Conservation (phyloP, 2,888 invertebrate species). For the Ferdinandea cuprea region DNA sequence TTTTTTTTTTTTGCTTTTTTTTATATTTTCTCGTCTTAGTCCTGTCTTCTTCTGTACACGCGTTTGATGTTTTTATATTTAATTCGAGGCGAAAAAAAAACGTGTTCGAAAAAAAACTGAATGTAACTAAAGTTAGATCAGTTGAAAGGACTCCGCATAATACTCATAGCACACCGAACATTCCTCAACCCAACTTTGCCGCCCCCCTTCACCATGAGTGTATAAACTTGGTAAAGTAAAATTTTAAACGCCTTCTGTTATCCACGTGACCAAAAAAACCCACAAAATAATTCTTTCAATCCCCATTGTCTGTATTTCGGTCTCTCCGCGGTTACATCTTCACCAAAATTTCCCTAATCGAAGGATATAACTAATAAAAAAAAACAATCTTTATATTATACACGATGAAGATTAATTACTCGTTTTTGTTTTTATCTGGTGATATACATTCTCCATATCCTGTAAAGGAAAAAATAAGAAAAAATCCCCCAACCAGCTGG, state of each 20-base stretch:
- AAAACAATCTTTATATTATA: neutral
- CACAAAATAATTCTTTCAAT: constrained; percentile 56
- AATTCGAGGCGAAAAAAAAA: constrained; percentile 25
- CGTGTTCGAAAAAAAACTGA: no score
- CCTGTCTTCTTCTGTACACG: neutral
- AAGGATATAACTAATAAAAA: constrained; percentile 35
- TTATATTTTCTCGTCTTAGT: constrained; percentile 25
- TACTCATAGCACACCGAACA: no score
- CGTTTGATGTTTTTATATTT: constrained; percentile 30
- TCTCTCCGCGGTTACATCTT: constrained; percentile 45
- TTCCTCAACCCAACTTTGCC: no score
- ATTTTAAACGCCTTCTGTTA: no score
- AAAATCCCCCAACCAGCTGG: constrained; percentile 42
- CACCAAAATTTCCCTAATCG: constrained; percentile 44
- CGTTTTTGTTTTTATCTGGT: constrained; percentile 29
- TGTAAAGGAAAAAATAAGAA: constrained; percentile 24
- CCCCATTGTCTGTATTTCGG: constrained; percentile 48
- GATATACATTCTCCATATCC: constrained; percentile 13
- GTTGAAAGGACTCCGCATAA: no score
- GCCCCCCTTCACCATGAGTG: no score
- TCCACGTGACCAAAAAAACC: constrained; percentile 38
- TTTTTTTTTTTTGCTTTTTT: neutral
- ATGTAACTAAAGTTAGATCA: no score
- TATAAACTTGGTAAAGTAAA: no score
- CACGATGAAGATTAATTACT: constrained; percentile 48